Conservation (phyloP, 1,140 invertebrate species). For the Thalassaphorura encarpata region DNA sequence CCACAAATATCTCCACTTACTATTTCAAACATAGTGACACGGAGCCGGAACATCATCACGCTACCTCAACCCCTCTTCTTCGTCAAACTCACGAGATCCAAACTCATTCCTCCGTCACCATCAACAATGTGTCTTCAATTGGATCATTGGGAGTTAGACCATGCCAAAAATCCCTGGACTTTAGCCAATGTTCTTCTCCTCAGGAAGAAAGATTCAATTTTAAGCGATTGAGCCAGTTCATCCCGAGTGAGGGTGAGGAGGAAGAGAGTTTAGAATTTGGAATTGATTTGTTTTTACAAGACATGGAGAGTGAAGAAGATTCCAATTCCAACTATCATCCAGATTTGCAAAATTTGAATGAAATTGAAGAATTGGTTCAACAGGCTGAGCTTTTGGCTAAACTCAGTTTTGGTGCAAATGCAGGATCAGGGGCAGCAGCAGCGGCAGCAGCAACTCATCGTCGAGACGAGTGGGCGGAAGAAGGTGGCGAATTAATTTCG, state of each 20-base stretch:
- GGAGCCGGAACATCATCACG: slow-evolving; percentile 26
- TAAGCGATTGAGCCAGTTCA: no score
- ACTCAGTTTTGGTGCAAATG: no score
- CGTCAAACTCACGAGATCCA: neutral
- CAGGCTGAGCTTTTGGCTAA: slow-evolving; percentile 28
- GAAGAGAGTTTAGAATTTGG: slow-evolving; percentile 18
- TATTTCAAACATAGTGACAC: slow-evolving; percentile 34
- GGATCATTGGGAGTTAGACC: neutral
- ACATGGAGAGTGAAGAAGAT: slow-evolving; percentile 16
- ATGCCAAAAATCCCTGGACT: slow-evolving; percentile 22
- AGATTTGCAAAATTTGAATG: slow-evolving; percentile 16
- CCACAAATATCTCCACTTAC: slow-evolving; percentile 32
- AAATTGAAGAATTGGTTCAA: slow-evolving; percentile 29
- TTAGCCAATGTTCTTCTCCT: no score
- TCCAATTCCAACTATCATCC: no score
- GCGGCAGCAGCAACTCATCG: no score
- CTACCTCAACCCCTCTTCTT: neutral
- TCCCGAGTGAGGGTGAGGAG: slow-evolving; percentile 14
- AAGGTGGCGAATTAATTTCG: no score
- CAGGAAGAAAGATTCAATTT: no score
- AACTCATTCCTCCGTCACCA: neutral
- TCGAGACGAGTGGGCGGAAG: no score
- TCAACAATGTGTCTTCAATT: neutral
- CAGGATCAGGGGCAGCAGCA: no score
- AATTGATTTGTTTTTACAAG: slow-evolving; percentile 27